These are phyloP conservation scores for Trematocara unimaculatum DNA, from an alignment of 2,113 vertebrate genomes.

Conservation along the genomic window DNA sequence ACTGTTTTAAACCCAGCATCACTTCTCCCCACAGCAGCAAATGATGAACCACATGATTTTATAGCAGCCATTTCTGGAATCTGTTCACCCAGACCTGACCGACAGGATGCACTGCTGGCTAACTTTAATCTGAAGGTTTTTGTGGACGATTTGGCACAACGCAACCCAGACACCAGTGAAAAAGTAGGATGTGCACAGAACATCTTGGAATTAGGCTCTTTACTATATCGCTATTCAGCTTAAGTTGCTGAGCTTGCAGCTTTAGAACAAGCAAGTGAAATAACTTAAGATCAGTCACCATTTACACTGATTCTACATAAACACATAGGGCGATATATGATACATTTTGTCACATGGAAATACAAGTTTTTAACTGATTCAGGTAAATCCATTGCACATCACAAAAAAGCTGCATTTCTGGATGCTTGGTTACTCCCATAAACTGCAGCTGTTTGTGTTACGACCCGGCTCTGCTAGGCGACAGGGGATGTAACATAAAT, in stretches of 20 bases:
- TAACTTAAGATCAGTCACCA: background rate
- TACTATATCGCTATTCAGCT: background rate
- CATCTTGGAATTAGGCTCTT: background rate
- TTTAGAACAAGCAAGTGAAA: background rate
- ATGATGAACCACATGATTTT: background rate
- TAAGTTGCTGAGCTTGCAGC: background rate
- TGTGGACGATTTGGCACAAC: background rate
- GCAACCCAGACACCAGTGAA: background rate
- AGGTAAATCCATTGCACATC: background rate
- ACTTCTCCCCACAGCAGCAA: background rate
- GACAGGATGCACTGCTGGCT: background rate
- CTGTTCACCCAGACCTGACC: background rate
- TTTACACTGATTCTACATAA: background rate
- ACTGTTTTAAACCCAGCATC: background rate
- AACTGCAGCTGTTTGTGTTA: background rate
- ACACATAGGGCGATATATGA: background rate
- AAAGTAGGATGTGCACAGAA: background rate
- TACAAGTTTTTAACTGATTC: background rate
- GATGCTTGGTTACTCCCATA: background rate
- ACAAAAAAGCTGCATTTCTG: background rate
- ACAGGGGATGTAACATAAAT: no score
- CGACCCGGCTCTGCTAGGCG: no score
- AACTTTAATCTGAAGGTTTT: background rate
- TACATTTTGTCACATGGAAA: background rate
- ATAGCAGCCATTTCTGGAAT: background rate